phyloP scores from a whole-genome alignment of 2,797 vertebrate genomes.

The Streptopelia turtur region DNA sequence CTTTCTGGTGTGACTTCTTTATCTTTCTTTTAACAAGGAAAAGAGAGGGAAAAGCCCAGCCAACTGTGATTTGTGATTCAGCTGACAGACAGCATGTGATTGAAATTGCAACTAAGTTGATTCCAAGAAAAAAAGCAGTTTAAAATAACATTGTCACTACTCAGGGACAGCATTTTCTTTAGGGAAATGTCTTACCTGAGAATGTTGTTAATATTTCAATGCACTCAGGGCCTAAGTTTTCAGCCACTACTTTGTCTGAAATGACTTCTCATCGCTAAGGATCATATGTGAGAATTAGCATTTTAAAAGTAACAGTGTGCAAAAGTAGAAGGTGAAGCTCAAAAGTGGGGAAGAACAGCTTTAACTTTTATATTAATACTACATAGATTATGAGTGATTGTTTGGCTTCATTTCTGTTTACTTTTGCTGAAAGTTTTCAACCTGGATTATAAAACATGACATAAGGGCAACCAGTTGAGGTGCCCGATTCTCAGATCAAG shows the following conservation, averaged over 20 bases:
- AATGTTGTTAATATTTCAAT: fast-evolving
- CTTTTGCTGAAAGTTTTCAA: not conserved
- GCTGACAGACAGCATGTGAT: not conserved
- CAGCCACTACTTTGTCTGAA: not conserved
- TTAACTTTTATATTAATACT: not conserved
- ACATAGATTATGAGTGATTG: fast-evolving
- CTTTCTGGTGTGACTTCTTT: not conserved
- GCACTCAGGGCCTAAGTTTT: not conserved
- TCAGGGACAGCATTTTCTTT: not conserved
- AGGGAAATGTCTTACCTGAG: not conserved
- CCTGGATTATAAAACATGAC: not conserved
- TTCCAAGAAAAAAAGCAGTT: not conserved
- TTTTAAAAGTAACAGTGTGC: not conserved
- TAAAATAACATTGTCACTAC: not conserved
- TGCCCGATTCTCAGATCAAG: not conserved
- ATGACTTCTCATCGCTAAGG: not conserved
- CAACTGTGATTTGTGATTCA: not conserved
- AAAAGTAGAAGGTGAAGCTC: not conserved
- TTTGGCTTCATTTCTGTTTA: not conserved
- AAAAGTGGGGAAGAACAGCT: not conserved
- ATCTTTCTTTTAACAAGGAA: not conserved
- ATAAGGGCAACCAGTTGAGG: fast-evolving
- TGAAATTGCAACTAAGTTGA: not conserved
- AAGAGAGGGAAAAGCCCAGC: not conserved
- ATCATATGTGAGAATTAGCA: fast-evolving